Conservation (phyloP, 2,888 invertebrate genomes). For the Neoaliturus tenellus region DNA sequence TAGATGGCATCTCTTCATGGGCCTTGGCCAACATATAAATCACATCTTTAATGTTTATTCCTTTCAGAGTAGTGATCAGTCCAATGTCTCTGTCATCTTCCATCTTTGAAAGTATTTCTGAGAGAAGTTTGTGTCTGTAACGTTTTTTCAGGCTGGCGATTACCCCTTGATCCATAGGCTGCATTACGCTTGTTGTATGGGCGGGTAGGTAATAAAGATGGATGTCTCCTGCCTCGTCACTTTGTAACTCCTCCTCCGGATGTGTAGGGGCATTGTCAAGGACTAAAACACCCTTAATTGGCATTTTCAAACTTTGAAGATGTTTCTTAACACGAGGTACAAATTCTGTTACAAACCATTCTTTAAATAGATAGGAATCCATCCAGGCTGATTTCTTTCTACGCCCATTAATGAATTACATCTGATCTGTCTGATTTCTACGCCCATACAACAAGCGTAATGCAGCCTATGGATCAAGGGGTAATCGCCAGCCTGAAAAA, state of each 20-base stretch:
- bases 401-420: too few species aligned
- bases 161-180: slow-evolving; percentile 61
- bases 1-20: slow-evolving; percentile 36
- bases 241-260: slow-evolving; percentile 51
- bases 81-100: slow-evolving; percentile 12
- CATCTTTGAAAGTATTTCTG: slow-evolving; percentile 44
- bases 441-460: too few species aligned
- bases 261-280: slow-evolving; percentile 60
- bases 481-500: too few species aligned
- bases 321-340: slow-evolving; percentile 57
- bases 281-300: slow-evolving; percentile 59
- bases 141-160: slow-evolving; percentile 64
- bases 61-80: slow-evolving; percentile 52
- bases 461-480: too few species aligned
- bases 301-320: slow-evolving; percentile 59
- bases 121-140: slow-evolving; percentile 61
- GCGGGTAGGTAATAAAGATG: slow-evolving; percentile 60
- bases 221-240: slow-evolving; percentile 42
- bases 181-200: slow-evolving; percentile 63
- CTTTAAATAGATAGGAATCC: slow-evolving; percentile 54
- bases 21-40: slow-evolving; percentile 42
- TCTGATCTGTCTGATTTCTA: too few species aligned
- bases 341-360: slow-evolving; percentile 61
- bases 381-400: slow-evolving; percentile 62
- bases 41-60: slow-evolving; percentile 47